These are phyloP conservation scores for Stigmatopora nigra DNA, from an alignment of 2,113 vertebrate species.

Conservation along the genomic window DNA sequence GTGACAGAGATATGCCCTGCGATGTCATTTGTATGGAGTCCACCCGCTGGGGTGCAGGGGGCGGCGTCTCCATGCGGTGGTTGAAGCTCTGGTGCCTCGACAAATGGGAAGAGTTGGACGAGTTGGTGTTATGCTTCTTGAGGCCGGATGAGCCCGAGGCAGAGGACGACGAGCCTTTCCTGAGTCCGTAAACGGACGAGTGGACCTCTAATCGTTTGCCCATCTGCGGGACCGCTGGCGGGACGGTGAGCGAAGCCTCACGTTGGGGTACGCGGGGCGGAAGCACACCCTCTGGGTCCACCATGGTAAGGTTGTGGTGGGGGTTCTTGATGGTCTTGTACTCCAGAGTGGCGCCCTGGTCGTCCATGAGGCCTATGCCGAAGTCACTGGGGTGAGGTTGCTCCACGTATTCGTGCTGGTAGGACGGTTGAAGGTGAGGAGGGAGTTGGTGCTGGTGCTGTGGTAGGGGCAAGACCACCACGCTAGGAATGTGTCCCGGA, in stretches of 20 bases:
- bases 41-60: conserved; percentile 90
- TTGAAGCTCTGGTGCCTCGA: conserved; percentile 90
- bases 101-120: conserved; percentile 94
- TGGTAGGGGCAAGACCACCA: conserved; percentile 82
- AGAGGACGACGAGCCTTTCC: conserved; percentile 74
- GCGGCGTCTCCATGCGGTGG: conserved; percentile 82
- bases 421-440: conserved; percentile 80
- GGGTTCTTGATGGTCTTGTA: conserved; percentile 93
- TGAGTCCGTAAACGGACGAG: conserved; percentile 82
- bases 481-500: conserved; percentile 91
- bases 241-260: conserved; percentile 84
- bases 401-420: conserved; percentile 94
- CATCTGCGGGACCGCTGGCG: conserved; percentile 81
- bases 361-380: conserved; percentile 77
- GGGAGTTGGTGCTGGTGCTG: conserved; percentile 82
- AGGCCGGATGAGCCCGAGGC: conserved; percentile 70
- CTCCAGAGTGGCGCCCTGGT: conserved; percentile 89
- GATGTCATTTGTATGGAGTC: conserved; percentile 95
- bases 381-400: conserved; percentile 79
- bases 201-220: conserved; percentile 90
- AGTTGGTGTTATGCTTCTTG: conserved; percentile 98
- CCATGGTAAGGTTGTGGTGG: conserved; percentile 78
- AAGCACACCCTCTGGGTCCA: conserved; percentile 78
- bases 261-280: conserved; percentile 93
- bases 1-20: conserved; percentile 77